Evolutionary conservation across 2,797 vertebrate genomes (phyloP).

Genomic region (Gastrophryne carolinensis): DNA sequence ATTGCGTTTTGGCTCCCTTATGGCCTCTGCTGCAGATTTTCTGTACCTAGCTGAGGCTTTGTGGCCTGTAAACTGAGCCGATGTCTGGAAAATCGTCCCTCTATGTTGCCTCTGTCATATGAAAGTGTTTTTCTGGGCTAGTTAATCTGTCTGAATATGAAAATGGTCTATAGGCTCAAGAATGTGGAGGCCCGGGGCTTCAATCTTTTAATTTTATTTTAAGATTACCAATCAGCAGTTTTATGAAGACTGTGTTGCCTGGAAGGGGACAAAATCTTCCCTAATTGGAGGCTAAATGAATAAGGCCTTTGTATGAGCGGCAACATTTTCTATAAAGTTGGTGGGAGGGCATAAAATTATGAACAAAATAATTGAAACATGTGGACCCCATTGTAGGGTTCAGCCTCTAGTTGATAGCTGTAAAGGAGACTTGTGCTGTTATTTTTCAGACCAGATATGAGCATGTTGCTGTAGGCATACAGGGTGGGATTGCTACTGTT

Average conservation of each 20-base stretch:
- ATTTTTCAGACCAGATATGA: too few relatives aligned
- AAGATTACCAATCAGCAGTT: constrained; percentile 31
- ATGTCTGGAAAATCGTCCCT: neutral
- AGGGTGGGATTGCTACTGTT: neutral
- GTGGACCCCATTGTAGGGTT: neutral
- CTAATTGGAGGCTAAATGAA: constrained; percentile 38
- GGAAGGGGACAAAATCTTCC: neutral
- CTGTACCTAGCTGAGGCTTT: neutral
- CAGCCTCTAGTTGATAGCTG: neutral
- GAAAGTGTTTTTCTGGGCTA: neutral
- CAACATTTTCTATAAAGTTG: constrained; percentile 30
- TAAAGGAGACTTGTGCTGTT: neutral
- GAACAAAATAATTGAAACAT: constrained; percentile 8
- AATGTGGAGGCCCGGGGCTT: constrained; percentile 12
- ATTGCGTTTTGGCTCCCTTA: neutral
- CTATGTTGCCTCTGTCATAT: neutral
- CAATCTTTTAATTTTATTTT: constrained; percentile 24
- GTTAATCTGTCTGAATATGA: constrained; percentile 18
- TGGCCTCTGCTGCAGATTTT: neutral
- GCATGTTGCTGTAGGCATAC: neutral
- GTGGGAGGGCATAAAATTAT: neutral
- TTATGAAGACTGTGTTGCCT: constrained; percentile 21
- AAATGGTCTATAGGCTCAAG: constrained; percentile 21
- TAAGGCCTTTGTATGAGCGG: neutral
- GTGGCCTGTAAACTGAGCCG: neutral